Base-by-base conservation (phyloP, 37 sponge, comb jelly and placozoan genomes). In the Theonella swinhoei region DNA sequence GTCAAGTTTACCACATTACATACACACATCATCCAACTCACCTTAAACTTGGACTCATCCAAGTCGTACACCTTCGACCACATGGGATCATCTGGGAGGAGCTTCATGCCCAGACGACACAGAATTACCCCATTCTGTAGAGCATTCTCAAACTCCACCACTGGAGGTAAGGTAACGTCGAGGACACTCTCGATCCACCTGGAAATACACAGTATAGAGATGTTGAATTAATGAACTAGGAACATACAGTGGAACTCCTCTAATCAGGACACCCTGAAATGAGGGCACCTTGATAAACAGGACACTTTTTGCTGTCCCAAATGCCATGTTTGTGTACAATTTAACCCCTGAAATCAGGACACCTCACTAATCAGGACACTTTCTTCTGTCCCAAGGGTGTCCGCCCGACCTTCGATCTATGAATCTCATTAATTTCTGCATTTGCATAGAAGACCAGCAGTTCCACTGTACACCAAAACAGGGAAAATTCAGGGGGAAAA, bases 151-250 rank as follows among this genome's bases (percentile, higher is more conserved):
- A 91, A 82, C 60, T 91, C 90, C 19, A 68, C 31, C 22, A 65
- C 77, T 8, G 87, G 77, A 9, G 95, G 95, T 24, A 95, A 39
- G 32, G 73, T 22, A 37, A 75, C 72, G 2, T 31, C 60, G 1
- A 95, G 73, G 20, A 88, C 68, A 31, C 19, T 30, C 61, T 88
- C 95, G 39, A 94, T 68, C 95, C 95, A 94, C 71, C 95, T 94
- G 47, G 28, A 20, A 58, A 23, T 7, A 23, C 7, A 23, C 66
- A 65, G 11, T 20, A 58, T 58, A 58, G 19, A 58, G 19, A 19
- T 20, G 17, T 28, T n/a, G 64, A 1, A 28, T 63, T 63, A 28
- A 5, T 9, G 1, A 5, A 28, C 3, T 63, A 5, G 3, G 24
- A 5, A 3, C n/a, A n/a, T n/a, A n/a, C n/a, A n/a, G n/a, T n/a